Conservation (phyloP, 2,888 invertebrate species). For the Cheilosia impressa region DNA sequence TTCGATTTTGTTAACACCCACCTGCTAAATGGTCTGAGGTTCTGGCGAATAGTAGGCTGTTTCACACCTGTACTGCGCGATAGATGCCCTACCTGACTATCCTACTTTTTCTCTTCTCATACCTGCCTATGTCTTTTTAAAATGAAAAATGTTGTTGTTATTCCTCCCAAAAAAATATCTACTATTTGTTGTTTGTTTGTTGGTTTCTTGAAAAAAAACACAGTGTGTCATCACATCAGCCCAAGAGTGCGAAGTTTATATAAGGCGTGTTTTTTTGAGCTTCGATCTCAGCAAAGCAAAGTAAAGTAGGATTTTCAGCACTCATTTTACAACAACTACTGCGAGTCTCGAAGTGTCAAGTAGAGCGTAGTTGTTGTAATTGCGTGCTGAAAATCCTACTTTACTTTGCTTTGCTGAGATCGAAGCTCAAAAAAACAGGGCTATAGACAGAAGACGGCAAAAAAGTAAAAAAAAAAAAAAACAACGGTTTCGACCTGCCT, state of each 20-base stretch:
- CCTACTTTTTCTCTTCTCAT: conserved; percentile 48
- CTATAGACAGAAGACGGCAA: conserved; percentile 25
- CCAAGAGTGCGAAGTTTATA: background rate
- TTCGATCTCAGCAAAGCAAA: too few species aligned
- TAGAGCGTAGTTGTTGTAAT: too few species aligned
- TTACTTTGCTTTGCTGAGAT: too few species aligned
- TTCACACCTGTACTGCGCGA: conserved; percentile 34
- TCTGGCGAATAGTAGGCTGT: conserved; percentile 4
- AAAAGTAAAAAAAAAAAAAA: background rate
- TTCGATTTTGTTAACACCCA: conserved; percentile 48
- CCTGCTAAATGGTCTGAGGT: conserved; percentile 48
- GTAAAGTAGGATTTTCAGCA: too few species aligned
- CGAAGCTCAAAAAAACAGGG: too few species aligned
- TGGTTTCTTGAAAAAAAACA: conserved; percentile 12
- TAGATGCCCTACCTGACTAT: conserved; percentile 36
- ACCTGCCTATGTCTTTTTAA: background rate
- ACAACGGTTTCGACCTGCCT: conserved; percentile 38
- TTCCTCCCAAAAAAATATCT: conserved; percentile 11
- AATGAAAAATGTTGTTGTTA: conserved; percentile 18
- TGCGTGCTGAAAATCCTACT: too few species aligned
- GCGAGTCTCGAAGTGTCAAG: too few species aligned
- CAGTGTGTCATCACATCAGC: conserved; percentile 62
- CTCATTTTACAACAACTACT: too few species aligned
- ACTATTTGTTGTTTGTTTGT: conserved; percentile 20
- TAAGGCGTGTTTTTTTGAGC: too few species aligned